Conservation (phyloP, 2,797 vertebrate genomes). For the Pelobates cultripes region DNA sequence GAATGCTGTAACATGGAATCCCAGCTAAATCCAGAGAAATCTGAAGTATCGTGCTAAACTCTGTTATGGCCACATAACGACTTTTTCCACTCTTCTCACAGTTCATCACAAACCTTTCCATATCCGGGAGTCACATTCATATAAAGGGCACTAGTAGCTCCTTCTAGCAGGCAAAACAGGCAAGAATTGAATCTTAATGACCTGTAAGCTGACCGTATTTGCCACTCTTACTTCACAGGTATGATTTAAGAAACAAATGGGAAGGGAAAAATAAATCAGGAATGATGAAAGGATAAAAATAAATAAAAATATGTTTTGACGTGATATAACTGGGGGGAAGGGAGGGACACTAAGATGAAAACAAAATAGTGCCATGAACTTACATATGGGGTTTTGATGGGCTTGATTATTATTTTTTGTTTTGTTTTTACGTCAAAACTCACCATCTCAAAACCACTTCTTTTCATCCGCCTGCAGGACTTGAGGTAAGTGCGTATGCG, state of each 20-base stretch:
- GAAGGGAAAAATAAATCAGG: conserved; percentile 62
- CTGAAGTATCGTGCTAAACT: too few relatives aligned
- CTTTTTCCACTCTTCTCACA: too few relatives aligned
- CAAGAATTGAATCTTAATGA: background rate
- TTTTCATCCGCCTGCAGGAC: conserved; percentile 89
- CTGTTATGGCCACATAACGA: too few relatives aligned
- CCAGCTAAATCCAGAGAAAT: too few relatives aligned
- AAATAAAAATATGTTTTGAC: conserved; percentile 65
- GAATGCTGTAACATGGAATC: too few relatives aligned
- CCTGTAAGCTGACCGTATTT: background rate
- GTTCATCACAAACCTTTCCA: too few relatives aligned
- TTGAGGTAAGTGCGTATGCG: conserved; percentile 88
- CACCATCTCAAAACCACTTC: conserved; percentile 89
- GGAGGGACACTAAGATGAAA: conserved; percentile 78
- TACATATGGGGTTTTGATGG: conserved; percentile 80
- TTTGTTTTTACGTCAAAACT: conserved; percentile 76
- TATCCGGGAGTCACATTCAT: too few relatives aligned
- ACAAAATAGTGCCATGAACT: conserved; percentile 82
- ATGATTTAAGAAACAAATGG: conserved; percentile 62
- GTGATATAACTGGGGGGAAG: conserved; percentile 68
- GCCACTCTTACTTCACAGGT: background rate
- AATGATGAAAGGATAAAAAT: conserved; percentile 68
- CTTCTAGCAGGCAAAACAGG: too few relatives aligned
- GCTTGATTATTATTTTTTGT: conserved; percentile 76
- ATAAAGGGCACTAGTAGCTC: too few relatives aligned